Percentiles rank a stretch among this genome's conserved stretches.
Evolutionary conservation across 2,888 invertebrate genomes (phyloP).

Genomic region (Vesta saturnalis): DNA sequence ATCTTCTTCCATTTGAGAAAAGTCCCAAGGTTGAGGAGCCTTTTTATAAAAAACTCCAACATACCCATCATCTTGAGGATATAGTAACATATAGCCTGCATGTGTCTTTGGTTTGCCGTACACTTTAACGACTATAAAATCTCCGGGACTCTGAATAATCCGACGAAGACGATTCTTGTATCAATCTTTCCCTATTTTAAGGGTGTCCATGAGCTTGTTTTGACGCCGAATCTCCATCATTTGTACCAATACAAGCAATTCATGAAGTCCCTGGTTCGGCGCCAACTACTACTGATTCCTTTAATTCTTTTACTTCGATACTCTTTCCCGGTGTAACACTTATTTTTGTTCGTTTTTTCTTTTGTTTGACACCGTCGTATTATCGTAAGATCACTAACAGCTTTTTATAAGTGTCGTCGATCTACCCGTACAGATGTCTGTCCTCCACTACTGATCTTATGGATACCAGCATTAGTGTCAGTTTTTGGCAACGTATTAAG

Average conservation of each 20-base stretch:
- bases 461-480: not conserved
- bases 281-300: not conserved
- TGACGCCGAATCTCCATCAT: not conserved
- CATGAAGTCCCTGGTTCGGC: not conserved
- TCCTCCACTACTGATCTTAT: too few species aligned
- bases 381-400: not conserved
- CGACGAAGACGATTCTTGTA: not conserved
- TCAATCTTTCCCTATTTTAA: not conserved
- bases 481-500: not conserved
- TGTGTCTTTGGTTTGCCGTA: not conserved
- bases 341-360: not conserved
- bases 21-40: not conserved
- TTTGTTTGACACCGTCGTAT: not conserved
- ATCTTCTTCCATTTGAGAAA: not conserved
- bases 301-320: not conserved
- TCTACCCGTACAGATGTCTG: too few species aligned
- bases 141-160: not conserved
- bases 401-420: not conserved
- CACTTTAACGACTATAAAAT: not conserved
- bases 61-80: not conserved
- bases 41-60: too few species aligned
- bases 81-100: not conserved
- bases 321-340: conserved; percentile 1
- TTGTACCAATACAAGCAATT: too few species aligned
- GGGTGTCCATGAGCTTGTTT: not conserved